A percentile compares a stretch with the other conserved stretches of the same genome.
phyloP scores from a whole-genome alignment of 2,113 vertebrate genomes.

The Osmerus eperlanus region DNA sequence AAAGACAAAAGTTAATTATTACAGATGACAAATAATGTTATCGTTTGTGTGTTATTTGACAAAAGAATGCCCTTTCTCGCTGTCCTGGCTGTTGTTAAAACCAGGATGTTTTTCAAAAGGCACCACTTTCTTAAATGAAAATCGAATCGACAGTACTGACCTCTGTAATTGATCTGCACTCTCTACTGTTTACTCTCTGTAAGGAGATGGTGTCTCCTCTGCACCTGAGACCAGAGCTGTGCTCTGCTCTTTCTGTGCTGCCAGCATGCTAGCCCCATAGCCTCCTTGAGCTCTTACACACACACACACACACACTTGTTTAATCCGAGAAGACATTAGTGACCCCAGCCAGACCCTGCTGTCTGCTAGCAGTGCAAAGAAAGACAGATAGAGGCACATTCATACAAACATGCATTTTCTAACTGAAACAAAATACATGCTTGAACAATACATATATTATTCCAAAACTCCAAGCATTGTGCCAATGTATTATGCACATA shows the following conservation, averaged over 20 bases:
- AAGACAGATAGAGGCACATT: slow-evolving; percentile 43
- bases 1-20: neutral
- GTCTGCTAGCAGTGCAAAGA: slow-evolving; percentile 43
- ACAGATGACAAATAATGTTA: no score
- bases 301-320: slow-evolving; percentile 22
- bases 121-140: neutral
- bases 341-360: slow-evolving; percentile 43
- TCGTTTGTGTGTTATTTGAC: no score
- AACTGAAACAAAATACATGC: slow-evolving; percentile 3
- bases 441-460: neutral
- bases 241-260: neutral
- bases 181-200: slow-evolving; percentile 43
- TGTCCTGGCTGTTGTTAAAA: neutral
- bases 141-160: neutral
- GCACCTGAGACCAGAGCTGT: slow-evolving; percentile 55
- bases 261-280: neutral
- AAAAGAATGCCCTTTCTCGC: no score
- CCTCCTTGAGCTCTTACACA: neutral
- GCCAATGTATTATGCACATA: no score
- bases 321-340: slow-evolving; percentile 31
- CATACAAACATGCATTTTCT: slow-evolving; percentile 27
- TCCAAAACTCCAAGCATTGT: neutral
- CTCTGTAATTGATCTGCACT: slow-evolving; percentile 46
- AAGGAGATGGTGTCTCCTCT: slow-evolving; percentile 43
- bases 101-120: neutral